Percentiles rank a stretch among this genome's conserved stretches.
Conservation (phyloP, 2,113 vertebrate genomes). For the Pontoporia blainvillei region DNA sequence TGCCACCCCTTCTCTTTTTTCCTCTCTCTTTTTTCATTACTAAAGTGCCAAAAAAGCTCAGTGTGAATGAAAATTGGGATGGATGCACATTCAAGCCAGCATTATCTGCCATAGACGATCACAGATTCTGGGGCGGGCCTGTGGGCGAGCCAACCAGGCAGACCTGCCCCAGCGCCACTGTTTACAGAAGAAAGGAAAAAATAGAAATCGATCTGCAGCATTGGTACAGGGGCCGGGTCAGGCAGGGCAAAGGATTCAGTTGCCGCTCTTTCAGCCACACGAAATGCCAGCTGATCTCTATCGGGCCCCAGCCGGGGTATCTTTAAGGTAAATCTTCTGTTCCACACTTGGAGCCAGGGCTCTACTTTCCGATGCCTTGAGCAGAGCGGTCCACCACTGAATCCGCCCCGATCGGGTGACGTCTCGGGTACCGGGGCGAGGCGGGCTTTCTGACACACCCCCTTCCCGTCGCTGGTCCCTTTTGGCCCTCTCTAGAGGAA, state of each 20-base stretch:
- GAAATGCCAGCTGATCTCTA: slow-evolving; percentile 65
- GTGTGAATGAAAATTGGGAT: slow-evolving; percentile 43
- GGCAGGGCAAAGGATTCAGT: slow-evolving; percentile 59
- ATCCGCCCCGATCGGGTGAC: slow-evolving; percentile 72
- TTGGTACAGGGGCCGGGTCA: slow-evolving; percentile 56
- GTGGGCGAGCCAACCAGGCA: neutral
- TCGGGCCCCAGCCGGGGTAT: slow-evolving; percentile 58
- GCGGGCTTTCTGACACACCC: slow-evolving; percentile 49
- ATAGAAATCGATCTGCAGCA: slow-evolving; percentile 7
- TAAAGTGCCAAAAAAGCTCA: neutral
- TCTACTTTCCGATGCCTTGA: slow-evolving; percentile 75
- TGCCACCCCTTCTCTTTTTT: neutral
- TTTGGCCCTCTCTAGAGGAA: neutral
- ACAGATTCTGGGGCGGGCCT: slow-evolving; percentile 4
- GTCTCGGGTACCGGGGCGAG: neutral
- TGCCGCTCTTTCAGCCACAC: slow-evolving; percentile 59
- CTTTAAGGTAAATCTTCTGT: slow-evolving; percentile 76
- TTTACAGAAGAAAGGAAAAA: slow-evolving; percentile 67
- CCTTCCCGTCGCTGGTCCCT: neutral
- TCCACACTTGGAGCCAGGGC: slow-evolving; percentile 72
- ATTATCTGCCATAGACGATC: slow-evolving; percentile 30
- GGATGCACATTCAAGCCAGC: slow-evolving; percentile 9
- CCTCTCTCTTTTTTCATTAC: slow-evolving; percentile 44
- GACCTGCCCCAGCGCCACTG: slow-evolving; percentile 42
- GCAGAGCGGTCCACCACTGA: slow-evolving; percentile 53